These are phyloP conservation scores for Pipistrellus pygmaeus DNA, from an alignment of 2,797 vertebrate species.

Conservation along the genomic window DNA sequence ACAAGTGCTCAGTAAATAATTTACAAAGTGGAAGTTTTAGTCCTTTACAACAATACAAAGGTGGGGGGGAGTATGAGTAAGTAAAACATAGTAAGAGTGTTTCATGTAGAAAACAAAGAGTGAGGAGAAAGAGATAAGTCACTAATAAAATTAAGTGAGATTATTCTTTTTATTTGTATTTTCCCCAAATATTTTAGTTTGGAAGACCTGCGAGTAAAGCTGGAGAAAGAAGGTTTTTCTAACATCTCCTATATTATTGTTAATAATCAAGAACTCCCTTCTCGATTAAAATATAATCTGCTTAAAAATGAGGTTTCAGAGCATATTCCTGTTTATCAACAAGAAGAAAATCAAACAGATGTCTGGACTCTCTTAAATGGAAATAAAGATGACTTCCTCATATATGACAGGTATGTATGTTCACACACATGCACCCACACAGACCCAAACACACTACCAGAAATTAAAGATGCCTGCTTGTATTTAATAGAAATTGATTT, in stretches of 20 bases:
- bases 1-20: constrained; percentile 43
- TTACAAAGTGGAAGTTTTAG: constrained; percentile 13
- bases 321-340: constrained; percentile 93
- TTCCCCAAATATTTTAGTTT: constrained; percentile 87
- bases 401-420: constrained; percentile 95
- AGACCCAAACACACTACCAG: background rate
- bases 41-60: background rate
- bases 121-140: background rate
- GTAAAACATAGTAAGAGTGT: constrained; percentile 27
- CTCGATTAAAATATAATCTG: constrained; percentile 87
- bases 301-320: constrained; percentile 90
- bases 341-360: constrained; percentile 90
- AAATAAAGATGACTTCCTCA: constrained; percentile 94
- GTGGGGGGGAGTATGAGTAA: constrained; percentile 30
- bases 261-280: constrained; percentile 91
- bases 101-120: background rate
- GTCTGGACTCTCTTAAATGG: constrained; percentile 94
- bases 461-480: background rate
- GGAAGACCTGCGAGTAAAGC: constrained; percentile 91
- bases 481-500: constrained; percentile 53
- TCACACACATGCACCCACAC: background rate
- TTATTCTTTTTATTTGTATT: constrained; percentile 12
- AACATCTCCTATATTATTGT: constrained; percentile 93
- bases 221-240: constrained; percentile 91
- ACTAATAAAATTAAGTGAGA: constrained; percentile 20